Conservation (phyloP, 2,113 vertebrate genomes). For the Clarias magur region DNA sequence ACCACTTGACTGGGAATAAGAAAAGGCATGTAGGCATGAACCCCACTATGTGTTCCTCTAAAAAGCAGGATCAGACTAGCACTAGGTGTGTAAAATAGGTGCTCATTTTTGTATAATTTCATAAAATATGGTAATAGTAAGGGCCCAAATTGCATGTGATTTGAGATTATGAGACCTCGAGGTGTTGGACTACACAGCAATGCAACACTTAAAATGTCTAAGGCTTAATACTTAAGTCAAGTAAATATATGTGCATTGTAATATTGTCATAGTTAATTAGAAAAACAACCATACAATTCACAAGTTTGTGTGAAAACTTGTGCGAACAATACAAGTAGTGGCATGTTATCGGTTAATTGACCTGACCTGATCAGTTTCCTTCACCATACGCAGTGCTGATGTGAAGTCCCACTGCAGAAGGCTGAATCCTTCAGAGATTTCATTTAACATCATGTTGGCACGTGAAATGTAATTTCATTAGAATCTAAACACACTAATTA, state of each 20-base stretch:
- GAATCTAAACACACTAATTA: constrained; percentile 81
- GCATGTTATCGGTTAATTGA: background rate
- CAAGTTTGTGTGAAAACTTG: background rate
- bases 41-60: constrained; percentile 15
- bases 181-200: background rate
- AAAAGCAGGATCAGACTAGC: constrained; percentile 2
- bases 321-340: background rate
- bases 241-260: background rate
- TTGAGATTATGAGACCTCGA: background rate
- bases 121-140: background rate
- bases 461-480: constrained; percentile 74
- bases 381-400: constrained; percentile 33
- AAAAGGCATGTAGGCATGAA: background rate
- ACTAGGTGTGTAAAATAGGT: background rate
- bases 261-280: background rate
- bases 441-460: constrained; percentile 64
- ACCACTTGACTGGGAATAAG: constrained; percentile 50
- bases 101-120: background rate
- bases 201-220: background rate
- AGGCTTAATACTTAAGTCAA: background rate
- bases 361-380: background rate
- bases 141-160: background rate
- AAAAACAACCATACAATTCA: no score
- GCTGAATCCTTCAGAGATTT: constrained; percentile 59
- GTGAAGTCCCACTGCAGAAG: constrained; percentile 57